These are phyloP conservation scores for Hydrotaea cyrtoneurina DNA, from an alignment of 2,888 invertebrate species.

Conservation along the genomic window DNA sequence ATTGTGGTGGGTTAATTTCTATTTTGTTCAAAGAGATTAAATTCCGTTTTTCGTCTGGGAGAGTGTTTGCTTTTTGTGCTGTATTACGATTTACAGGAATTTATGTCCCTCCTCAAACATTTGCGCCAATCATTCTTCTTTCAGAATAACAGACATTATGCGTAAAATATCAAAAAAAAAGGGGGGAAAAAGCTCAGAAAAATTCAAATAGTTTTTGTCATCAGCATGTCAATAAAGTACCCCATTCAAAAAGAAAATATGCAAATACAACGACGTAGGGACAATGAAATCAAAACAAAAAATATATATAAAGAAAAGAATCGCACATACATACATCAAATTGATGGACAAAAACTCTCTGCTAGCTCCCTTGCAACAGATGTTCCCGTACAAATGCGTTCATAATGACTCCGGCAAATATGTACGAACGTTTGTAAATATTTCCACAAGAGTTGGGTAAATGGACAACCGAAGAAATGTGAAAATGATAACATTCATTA, in stretches of 20 bases:
- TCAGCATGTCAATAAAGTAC: background rate
- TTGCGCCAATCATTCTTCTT: background rate
- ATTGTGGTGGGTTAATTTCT: too few relatives aligned
- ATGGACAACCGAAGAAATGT: slow-evolving; percentile 26
- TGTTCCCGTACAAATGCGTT: slow-evolving; percentile 67
- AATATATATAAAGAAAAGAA: background rate
- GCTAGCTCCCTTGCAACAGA: slow-evolving; percentile 40
- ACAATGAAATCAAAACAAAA: background rate
- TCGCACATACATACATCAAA: background rate
- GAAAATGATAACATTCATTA: slow-evolving; percentile 67
- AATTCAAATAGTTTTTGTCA: background rate
- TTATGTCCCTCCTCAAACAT: too few relatives aligned
- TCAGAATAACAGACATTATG: background rate
- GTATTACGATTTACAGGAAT: too few relatives aligned
- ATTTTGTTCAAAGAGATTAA: too few relatives aligned
- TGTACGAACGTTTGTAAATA: background rate
- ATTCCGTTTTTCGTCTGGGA: too few relatives aligned
- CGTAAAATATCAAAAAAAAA: background rate
- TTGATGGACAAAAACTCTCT: slow-evolving; percentile 2
- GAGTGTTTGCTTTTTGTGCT: too few relatives aligned
- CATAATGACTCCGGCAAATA: slow-evolving; percentile 64
- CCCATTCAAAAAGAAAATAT: slow-evolving; percentile 15
- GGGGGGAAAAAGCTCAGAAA: background rate
- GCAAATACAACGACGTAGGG: slow-evolving; percentile 9
- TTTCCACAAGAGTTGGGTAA: background rate